These are phyloP conservation scores for Notodromas monacha DNA, from an alignment of 2,888 invertebrate genomes.

Conservation along the genomic window DNA sequence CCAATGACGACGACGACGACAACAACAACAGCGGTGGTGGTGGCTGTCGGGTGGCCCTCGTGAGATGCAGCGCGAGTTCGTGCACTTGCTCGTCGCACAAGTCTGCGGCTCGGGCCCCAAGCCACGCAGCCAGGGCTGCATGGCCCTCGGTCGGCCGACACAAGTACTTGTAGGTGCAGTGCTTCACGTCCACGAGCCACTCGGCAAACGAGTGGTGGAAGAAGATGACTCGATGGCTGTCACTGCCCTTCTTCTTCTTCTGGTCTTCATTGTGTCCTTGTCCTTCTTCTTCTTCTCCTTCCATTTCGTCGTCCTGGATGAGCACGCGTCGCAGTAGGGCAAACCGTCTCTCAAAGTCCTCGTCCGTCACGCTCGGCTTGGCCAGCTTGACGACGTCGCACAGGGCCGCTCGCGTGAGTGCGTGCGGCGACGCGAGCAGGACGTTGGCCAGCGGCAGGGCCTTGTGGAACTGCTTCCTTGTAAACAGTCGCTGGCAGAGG, in stretches of 20 bases:
- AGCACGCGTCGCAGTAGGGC: conserved; percentile 34
- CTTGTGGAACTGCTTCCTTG: conserved; percentile 53
- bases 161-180: conserved; percentile 73
- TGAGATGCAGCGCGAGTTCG: conserved; percentile 20
- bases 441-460: conserved; percentile 39
- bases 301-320: conserved; percentile 13
- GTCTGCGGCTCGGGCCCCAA: conserved; percentile 24
- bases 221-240: conserved; percentile 27
- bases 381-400: conserved; percentile 47
- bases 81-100: conserved; percentile 17
- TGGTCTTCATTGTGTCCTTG: no score
- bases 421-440: conserved; percentile 49
- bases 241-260: conserved; percentile 11
- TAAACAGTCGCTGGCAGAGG: conserved; percentile 70
- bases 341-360: conserved; percentile 44
- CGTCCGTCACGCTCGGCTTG: conserved; percentile 36
- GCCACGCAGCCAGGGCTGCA: conserved; percentile 41
- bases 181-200: conserved; percentile 88
- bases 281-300: conserved; percentile 9
- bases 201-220: conserved; percentile 83
- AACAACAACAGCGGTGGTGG: not conserved
- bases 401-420: conserved; percentile 44
- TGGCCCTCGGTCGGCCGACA: conserved; percentile 62
- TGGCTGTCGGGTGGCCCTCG: conserved; percentile 14
- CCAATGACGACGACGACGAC: no score